Conservation (phyloP, 2,113 vertebrate species). For the Typhlomys cinereus region DNA sequence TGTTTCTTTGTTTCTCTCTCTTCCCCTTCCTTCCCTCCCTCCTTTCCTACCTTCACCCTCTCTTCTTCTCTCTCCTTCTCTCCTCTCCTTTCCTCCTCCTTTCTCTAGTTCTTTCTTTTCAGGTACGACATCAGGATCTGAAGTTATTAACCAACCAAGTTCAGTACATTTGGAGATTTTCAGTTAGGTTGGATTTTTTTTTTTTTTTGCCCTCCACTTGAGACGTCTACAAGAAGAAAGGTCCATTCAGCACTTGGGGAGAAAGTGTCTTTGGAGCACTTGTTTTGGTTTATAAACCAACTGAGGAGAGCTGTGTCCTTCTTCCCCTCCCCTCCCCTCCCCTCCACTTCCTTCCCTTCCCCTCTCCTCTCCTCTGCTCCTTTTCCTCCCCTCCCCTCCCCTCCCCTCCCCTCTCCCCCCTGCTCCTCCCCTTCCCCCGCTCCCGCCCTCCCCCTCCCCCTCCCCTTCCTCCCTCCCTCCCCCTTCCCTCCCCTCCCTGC, state of each 20-base stretch:
- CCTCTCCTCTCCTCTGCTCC: not conserved
- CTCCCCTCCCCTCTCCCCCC: not conserved
- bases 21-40: too few species aligned
- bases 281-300: slow-evolving; percentile 42
- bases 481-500: not conserved
- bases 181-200: not conserved
- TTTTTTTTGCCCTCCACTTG: not conserved
- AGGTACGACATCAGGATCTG: not conserved
- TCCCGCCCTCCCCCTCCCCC: not conserved
- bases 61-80: too few species aligned
- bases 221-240: slow-evolving; percentile 44
- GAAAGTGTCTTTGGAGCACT: slow-evolving; percentile 58
- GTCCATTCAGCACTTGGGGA: slow-evolving; percentile 20
- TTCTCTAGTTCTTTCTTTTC: too few species aligned
- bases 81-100: too few species aligned
- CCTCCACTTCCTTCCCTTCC: not conserved
- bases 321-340: not conserved
- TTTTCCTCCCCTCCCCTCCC: not conserved
- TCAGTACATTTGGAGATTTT: not conserved
- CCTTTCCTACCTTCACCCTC: too few species aligned
- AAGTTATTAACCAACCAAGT: not conserved
- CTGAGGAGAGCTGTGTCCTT: not conserved
- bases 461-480: not conserved
- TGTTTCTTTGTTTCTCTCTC: too few species aligned
- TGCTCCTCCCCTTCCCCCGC: not conserved